Conservation (phyloP, 2,797 vertebrate species). For the Enteromius mattozi region DNA sequence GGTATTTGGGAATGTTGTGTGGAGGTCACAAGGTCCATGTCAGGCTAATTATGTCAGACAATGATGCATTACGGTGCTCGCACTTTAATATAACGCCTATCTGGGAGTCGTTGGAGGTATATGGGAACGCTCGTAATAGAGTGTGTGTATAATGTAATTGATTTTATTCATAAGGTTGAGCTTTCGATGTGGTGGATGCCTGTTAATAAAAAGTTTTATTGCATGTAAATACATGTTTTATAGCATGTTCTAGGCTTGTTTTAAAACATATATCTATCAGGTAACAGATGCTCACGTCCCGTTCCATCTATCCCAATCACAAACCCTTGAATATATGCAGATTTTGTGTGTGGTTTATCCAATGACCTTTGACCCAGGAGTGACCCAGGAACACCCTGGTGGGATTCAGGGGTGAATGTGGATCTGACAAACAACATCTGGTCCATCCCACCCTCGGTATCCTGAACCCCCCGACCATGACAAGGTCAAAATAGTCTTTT, state of each 20-base stretch:
- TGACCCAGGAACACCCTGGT: conserved; percentile 34
- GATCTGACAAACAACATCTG: conserved; percentile 51
- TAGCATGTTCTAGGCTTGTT: conserved; percentile 4
- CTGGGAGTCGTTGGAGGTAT: conserved; percentile 36
- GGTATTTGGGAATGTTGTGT: conserved; percentile 53
- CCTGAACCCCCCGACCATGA: background rate
- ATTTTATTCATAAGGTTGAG: conserved; percentile 47
- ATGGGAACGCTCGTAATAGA: conserved; percentile 40
- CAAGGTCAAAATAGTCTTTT: conserved; percentile 38
- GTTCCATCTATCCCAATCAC: background rate
- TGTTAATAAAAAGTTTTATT: conserved; percentile 37
- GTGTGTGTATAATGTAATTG: conserved; percentile 43
- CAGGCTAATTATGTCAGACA: conserved; percentile 70
- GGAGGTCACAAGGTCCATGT: conserved; percentile 65
- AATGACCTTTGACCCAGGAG: conserved; percentile 30
- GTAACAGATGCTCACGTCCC: background rate
- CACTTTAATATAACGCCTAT: conserved; percentile 59
- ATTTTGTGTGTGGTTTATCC: conserved; percentile 40
- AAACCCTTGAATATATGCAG: background rate
- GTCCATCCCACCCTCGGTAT: background rate
- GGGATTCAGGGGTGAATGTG: conserved; percentile 27
- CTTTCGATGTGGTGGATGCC: background rate
- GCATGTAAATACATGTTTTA: conserved; percentile 23
- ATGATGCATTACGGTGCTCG: conserved; percentile 68
- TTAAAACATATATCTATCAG: conserved; percentile 5